phyloP scores from a whole-genome alignment of 1,140 invertebrate species.

The Eueides isabella region DNA sequence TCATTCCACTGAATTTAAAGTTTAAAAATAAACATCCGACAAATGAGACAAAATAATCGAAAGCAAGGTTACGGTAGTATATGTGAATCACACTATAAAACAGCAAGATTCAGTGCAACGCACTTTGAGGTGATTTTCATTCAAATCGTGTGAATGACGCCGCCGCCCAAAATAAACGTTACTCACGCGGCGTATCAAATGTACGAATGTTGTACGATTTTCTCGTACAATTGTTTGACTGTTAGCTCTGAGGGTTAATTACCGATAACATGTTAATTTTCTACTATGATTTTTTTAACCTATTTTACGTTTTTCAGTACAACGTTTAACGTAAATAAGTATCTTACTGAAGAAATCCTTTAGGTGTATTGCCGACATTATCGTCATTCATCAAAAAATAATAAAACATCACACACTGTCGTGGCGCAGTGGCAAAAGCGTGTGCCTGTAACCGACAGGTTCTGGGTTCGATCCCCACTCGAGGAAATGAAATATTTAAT shows the following conservation, averaged over 20 bases:
- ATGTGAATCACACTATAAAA: constrained; percentile 40
- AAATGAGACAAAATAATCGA: constrained; percentile 28
- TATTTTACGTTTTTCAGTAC: neutral
- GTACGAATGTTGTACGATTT: constrained; percentile 43
- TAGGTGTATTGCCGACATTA: no score
- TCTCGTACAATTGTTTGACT: constrained; percentile 26
- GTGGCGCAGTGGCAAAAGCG: no score
- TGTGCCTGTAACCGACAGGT: no score
- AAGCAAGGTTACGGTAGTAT: constrained; percentile 29
- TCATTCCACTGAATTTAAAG: no score
- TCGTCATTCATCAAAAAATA: no score
- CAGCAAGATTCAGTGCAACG: constrained; percentile 36
- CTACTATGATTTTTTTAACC: neutral
- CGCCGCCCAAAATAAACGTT: constrained; percentile 48
- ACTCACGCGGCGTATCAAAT: constrained; percentile 49
- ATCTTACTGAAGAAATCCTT: no score
- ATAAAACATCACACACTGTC: no score
- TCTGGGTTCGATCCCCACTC: no score
- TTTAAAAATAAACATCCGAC: neutral
- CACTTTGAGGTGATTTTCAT: constrained; percentile 44
- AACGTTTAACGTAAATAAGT: neutral
- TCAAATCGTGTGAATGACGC: constrained; percentile 37
- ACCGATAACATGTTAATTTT: neutral
- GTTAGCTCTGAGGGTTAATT: neutral
- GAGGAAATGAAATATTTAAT: no score